phyloP scores from a whole-genome alignment of 2,888 invertebrate genomes.

The Chloroclysta siterata region DNA sequence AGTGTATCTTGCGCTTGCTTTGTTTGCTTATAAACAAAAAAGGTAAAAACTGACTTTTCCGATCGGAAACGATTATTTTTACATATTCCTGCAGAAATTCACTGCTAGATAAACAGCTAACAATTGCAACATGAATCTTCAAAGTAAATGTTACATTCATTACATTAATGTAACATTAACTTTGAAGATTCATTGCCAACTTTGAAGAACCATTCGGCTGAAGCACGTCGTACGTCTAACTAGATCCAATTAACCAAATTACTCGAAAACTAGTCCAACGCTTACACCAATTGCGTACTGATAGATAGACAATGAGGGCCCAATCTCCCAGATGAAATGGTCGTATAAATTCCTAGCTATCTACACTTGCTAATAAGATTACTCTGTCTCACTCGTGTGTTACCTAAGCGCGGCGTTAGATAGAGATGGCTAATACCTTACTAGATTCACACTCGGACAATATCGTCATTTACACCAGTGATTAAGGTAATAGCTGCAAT shows the following conservation, averaged over 20 bases:
- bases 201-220: constrained; percentile 25
- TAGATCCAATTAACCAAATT: constrained; percentile 34
- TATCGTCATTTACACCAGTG: constrained; percentile 37
- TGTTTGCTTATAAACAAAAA: no score
- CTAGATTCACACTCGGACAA: constrained; percentile 31
- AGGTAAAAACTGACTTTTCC: no score
- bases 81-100: background rate
- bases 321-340: constrained; percentile 45
- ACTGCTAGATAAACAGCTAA: constrained; percentile 1
- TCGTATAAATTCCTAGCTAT: constrained; percentile 44
- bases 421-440: constrained; percentile 25
- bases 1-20: no score
- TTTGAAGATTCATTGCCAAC: constrained; percentile 28
- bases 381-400: constrained; percentile 29
- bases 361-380: constrained; percentile 35
- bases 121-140: constrained; percentile 2
- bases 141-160: constrained; percentile 20
- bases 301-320: constrained; percentile 48
- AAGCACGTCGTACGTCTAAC: constrained; percentile 32
- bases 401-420: constrained; percentile 19
- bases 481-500: constrained; percentile 30
- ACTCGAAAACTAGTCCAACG: constrained; percentile 40
- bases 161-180: constrained; percentile 27
- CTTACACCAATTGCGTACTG: constrained; percentile 45
- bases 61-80: no score